Base-by-base conservation (phyloP, 2,797 vertebrate genomes). In the Melanotaenia pygmaea region DNA sequence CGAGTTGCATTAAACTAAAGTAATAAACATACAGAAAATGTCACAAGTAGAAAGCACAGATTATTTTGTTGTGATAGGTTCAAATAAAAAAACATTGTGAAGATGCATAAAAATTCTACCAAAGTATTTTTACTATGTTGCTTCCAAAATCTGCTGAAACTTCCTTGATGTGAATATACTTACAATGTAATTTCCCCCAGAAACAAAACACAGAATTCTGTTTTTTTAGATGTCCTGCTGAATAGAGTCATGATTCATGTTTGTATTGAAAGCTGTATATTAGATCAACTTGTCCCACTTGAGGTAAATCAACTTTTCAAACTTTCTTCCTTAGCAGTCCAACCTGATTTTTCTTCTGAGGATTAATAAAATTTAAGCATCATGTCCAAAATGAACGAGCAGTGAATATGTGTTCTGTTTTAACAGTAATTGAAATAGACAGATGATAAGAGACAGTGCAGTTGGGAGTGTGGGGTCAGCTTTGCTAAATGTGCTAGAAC, bases 401-500 rank as follows among this genome's bases (percentile, higher is more conserved):
- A 26, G 24, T 13, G 12, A 13, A 4, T 14, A 54, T 28, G 51
- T 28, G 24, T 14, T 54, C 24, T 26, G 51, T 13, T 54, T 54
- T 13, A 54, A 26, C 24, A 53, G 50, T 13, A 26, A 24, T 54
- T 54, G 51, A 54, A 54, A 14, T 28, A 13, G 51, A 54, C 40
- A 2, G 12, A 22, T 20, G 26, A 22, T 45, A 5, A 57, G 28
- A 14, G 37, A 22, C 7, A 2, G 62, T 50, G 61, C 40, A 45
- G 28, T 32, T 13, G 45, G 26, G 0, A 50, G 18, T 3, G 43
- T 43, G 1, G 61, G 26, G 43, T n/a, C 34, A 34, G 43, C 43
- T 50, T 34, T 22, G 45, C 43, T 34, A 34, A 64, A 64, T 64
- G 43, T 50, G 61, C 61, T 50, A 26, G 12, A 47, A 32, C 40